Base-by-base conservation (phyloP, 1,140 invertebrate genomes). In the Linepithema humile region DNA sequence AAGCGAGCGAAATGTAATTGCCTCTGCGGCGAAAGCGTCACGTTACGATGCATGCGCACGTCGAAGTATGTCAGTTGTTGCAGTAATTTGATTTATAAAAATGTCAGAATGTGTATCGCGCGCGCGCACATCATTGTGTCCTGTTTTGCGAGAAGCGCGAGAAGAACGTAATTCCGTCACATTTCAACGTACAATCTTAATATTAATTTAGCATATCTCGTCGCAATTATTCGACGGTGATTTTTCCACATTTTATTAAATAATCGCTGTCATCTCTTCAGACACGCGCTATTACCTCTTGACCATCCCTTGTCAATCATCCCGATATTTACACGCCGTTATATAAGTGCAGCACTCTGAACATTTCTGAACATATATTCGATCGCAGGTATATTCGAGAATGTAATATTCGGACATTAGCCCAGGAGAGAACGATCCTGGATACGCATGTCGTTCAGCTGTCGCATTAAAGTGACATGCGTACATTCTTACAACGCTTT, bases 371-470 rank as follows among this genome's bases (percentile, higher is more conserved):
- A n/a, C n/a, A n/a, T n/a, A n/a, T n/a, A n/a, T n/a, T n/a, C n/a
- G n/a, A n/a, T n/a, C 15, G 26, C 6, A 5, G 12, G 9, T 40
- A 26, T 3, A 50, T 38, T 38, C 7, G 20, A 43, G 40, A 29
- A 29, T 67, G 23, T 26, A 45, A 70, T 5, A 6, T 65, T 53
- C 29, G 57, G 53, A 77, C 53, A 40, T 75, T 67, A 64, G 35
- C 65, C 20, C 20, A 53, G 3, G 40, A 55, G 26, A 29, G 12
- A 38, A 40, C 9, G 32, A 29, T 29, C 43, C 26, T 50, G 32
- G 12, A 50, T 55, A 53, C 65, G 48, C 29, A 38, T 57, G 55
- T 88, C 73, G 15, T 80, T 87, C 45, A 77, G 17, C 85, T 62
- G 62, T 65, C 55, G 9, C 17, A 70, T 83, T 67, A 72, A 17